phyloP scores from a whole-genome alignment of 2,888 invertebrate species.

The Sinohyriopsis cumingii region DNA sequence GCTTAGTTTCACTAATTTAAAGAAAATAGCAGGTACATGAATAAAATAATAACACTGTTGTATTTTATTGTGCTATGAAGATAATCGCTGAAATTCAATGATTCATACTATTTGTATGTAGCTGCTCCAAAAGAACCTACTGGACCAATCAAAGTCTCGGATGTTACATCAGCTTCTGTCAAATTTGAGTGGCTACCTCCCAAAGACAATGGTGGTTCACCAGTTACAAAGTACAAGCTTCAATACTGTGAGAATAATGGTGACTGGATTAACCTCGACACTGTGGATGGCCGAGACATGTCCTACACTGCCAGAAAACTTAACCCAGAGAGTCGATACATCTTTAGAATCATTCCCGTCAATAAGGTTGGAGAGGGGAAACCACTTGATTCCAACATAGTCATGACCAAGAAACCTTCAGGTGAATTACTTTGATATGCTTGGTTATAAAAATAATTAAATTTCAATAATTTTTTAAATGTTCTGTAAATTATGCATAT shows the following conservation, averaged over 20 bases:
- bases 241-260: slow-evolving; percentile 76
- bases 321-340: slow-evolving; percentile 58
- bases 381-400: slow-evolving; percentile 56
- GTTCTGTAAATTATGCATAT: too few species aligned
- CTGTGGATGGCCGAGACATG: slow-evolving; percentile 93
- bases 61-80: too few species aligned
- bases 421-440: slow-evolving; percentile 19
- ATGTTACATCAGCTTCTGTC: slow-evolving; percentile 51
- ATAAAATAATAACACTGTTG: too few species aligned
- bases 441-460: too few species aligned
- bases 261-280: slow-evolving; percentile 81
- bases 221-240: slow-evolving; percentile 67
- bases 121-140: slow-evolving; percentile 61
- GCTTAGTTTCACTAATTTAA: too few species aligned
- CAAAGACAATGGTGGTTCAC: slow-evolving; percentile 68
- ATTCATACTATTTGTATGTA: slow-evolving; percentile 15
- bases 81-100: neutral
- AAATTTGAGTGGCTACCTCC: slow-evolving; percentile 72
- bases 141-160: slow-evolving; percentile 58
- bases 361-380: slow-evolving; percentile 65
- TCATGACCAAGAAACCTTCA: slow-evolving; percentile 53
- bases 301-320: slow-evolving; percentile 85
- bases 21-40: too few species aligned
- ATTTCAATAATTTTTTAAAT: too few species aligned
- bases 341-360: slow-evolving; percentile 69